phyloP scores from a whole-genome alignment of 2,797 vertebrate species.

The Macropus fuliginosus region DNA sequence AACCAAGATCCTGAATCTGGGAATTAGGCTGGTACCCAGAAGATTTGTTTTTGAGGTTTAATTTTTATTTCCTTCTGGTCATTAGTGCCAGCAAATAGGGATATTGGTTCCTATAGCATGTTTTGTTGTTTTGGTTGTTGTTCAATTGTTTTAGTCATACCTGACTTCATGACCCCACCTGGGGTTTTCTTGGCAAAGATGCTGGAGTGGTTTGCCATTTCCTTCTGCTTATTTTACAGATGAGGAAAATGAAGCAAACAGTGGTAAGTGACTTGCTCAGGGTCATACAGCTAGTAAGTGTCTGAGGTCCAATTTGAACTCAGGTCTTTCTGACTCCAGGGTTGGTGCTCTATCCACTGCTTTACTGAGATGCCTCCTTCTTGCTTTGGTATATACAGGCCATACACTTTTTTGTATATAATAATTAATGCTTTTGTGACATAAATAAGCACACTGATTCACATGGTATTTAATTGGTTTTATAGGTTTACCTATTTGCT shows the following conservation, averaged over 20 bases:
- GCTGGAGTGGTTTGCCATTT: background rate
- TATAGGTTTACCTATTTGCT: background rate
- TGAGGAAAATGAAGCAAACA: background rate
- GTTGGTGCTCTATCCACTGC: background rate
- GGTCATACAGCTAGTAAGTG: background rate
- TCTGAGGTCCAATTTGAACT: background rate
- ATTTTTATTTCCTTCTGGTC: background rate
- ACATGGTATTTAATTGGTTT: background rate
- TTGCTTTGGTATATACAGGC: background rate
- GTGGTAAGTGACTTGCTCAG: background rate
- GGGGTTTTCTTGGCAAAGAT: background rate
- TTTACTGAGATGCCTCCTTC: background rate
- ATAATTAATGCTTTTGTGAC: background rate
- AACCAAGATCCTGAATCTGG: background rate
- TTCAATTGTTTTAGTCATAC: background rate
- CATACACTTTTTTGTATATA: background rate
- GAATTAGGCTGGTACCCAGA: background rate
- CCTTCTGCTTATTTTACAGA: background rate
- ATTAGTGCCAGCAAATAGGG: background rate
- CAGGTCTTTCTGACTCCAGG: background rate
- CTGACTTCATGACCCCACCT: background rate
- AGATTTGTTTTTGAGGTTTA: background rate
- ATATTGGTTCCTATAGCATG: background rate
- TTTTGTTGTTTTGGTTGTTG: background rate
- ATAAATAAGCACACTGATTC: background rate